phyloP scores from a whole-genome alignment of 1,140 invertebrate species.

The Temnothorax longispinosus region DNA sequence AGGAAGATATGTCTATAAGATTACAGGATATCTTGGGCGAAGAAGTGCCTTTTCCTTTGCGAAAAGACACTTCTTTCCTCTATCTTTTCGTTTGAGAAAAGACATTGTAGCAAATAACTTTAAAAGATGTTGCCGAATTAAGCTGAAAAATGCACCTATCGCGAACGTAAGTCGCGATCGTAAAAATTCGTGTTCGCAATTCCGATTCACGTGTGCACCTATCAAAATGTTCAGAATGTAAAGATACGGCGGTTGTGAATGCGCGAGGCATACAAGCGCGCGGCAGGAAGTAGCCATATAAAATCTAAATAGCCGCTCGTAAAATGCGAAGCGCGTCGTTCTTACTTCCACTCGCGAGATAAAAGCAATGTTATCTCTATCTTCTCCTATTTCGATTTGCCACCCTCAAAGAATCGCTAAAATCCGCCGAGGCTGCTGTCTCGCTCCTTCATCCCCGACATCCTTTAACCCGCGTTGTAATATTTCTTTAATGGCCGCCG shows the following conservation, averaged over 20 bases:
- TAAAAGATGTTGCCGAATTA: neutral
- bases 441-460: neutral
- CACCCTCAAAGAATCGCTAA: slow-evolving; percentile 29
- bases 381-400: slow-evolving; percentile 7
- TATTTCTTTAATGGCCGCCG: slow-evolving; percentile 29
- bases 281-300: slow-evolving; percentile 54
- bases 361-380: slow-evolving; percentile 5
- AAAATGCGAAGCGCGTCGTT: slow-evolving; percentile 67
- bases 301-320: slow-evolving; percentile 73
- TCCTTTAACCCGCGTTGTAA: slow-evolving; percentile 21
- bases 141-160: neutral
- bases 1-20: neutral
- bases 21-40: neutral
- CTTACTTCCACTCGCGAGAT: slow-evolving; percentile 42
- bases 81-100: neutral
- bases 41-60: neutral
- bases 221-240: slow-evolving; percentile 32
- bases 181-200: slow-evolving; percentile 33
- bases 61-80: too few relatives aligned
- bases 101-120: neutral
- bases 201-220: slow-evolving; percentile 29
- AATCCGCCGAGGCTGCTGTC: slow-evolving; percentile 15
- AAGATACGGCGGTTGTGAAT: neutral
- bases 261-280: slow-evolving; percentile 9
- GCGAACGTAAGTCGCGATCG: neutral